Evolutionary conservation across 2,888 invertebrate genomes (phyloP), one percentile per base, ranked within the genome.

Genomic region (Trisateles emortualis): DNA sequence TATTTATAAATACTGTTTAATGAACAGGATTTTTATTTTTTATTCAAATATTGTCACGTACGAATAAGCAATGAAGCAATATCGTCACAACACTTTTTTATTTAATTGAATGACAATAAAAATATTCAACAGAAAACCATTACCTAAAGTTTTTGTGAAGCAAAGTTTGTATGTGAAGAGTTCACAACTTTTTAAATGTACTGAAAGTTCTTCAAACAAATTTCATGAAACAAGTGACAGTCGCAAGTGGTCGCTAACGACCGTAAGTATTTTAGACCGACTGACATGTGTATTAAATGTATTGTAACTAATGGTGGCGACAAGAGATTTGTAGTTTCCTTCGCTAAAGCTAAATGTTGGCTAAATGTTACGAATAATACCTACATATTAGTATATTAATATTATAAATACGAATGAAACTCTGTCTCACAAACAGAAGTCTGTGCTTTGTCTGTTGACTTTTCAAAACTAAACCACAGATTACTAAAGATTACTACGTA

Each of bases 221-320:
- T 70, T 68, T 78, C 72, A 73, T 80, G 77, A 75, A 54, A 59
- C 61, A 68, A 64, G 68, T 69, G 63, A 53, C 59, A 70, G 62
- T 61, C 54, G 56, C 69, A 71, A 79, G 76, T 75, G 67, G 64
- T 61, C 57, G 53, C 59, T 79, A 78, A 80, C 68, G 69, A 57
- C 44, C 47, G 45, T 51, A 35, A 36, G 51, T 60, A 64, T 64
- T 61, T 63, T 54, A 60, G 38, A 63, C 53, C 54, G 43, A 54
- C 46, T 49, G 49, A 48, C 54, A 60, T 41, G 55, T 59, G 59
- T 48, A 32, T 30, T 36, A 49, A 53, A 54, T 53, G 49, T 29
- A 52, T 52, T 43, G 33, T 46, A 38, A 45, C 11, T 50, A 47
- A 48, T 44, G 19, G 39, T 40, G 29, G 35, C 32, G 32, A 45